Conservation (phyloP, 2,113 vertebrate species). For the Lontra canadensis region DNA sequence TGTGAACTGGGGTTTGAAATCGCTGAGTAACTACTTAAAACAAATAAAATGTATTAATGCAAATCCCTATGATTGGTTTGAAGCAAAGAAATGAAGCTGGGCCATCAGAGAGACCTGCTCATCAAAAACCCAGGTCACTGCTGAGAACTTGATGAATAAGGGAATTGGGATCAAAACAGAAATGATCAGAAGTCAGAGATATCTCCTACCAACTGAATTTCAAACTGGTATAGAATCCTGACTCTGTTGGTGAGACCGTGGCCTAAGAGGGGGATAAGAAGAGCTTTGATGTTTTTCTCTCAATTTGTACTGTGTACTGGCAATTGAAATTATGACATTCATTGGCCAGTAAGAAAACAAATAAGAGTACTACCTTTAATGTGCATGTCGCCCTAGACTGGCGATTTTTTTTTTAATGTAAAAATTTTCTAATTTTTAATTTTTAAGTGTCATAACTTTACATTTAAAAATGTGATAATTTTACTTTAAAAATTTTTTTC, state of each 20-base stretch:
- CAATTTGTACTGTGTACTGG: not conserved
- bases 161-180: not conserved
- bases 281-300: not conserved
- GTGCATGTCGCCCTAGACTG: not conserved
- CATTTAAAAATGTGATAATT: not conserved
- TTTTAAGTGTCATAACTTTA: not conserved
- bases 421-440: not conserved
- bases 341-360: not conserved
- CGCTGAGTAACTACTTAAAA: not conserved
- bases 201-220: not conserved
- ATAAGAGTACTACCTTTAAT: not conserved
- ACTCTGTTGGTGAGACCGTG: not conserved
- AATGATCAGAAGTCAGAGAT: not conserved
- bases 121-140: not conserved
- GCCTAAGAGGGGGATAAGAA: not conserved
- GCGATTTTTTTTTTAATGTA: not conserved
- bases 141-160: not conserved
- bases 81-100: not conserved
- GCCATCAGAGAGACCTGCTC: not conserved
- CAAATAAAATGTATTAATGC: not conserved
- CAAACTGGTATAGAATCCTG: not conserved
- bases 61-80: not conserved
- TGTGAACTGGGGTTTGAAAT: slow-evolving; percentile 16
- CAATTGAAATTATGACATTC: not conserved
- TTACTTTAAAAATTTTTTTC: not conserved